These are phyloP conservation scores for Choloepus didactylus DNA, from an alignment of 2,797 vertebrate genomes.

Conservation along the genomic window DNA sequence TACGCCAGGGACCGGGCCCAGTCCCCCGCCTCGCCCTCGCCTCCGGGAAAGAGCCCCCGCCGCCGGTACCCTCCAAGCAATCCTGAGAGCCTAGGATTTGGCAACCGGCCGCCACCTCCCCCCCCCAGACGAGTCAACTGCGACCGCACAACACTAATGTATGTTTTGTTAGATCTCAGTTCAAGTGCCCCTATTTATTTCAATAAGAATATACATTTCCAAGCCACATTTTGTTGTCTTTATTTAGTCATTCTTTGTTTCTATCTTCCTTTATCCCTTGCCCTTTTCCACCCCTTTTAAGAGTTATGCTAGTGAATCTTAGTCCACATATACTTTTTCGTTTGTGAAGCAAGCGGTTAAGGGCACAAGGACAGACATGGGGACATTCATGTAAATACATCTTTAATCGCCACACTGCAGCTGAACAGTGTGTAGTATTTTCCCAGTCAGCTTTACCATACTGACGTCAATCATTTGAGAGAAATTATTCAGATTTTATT, in stretches of 20 bases:
- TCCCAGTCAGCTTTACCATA: slow-evolving; percentile 90
- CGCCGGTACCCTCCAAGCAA: no score
- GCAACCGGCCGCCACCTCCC: no score
- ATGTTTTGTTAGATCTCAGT: slow-evolving; percentile 85
- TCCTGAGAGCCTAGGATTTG: no score
- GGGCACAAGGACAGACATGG: slow-evolving; percentile 67
- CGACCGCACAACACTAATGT: slow-evolving; percentile 92
- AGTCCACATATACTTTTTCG: slow-evolving; percentile 67
- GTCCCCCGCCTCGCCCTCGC: no score
- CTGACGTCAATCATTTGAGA: slow-evolving; percentile 90
- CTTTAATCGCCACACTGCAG: slow-evolving; percentile 87
- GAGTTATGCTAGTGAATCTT: slow-evolving; percentile 82
- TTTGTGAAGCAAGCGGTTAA: slow-evolving; percentile 84
- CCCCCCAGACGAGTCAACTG: no score
- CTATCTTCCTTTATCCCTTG: neutral
- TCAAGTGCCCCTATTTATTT: slow-evolving; percentile 90
- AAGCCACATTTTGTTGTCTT: slow-evolving; percentile 69
- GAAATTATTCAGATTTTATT: slow-evolving; percentile 81
- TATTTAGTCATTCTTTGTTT: neutral
- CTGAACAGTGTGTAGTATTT: slow-evolving; percentile 86
- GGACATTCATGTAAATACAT: slow-evolving; percentile 89
- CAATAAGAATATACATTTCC: slow-evolving; percentile 77
- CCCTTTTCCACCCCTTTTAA: slow-evolving; percentile 70
- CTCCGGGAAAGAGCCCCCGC: no score
- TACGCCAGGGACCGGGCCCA: no score